Base-by-base conservation (phyloP, 2,113 vertebrate genomes). In the Alosa alosa region DNA sequence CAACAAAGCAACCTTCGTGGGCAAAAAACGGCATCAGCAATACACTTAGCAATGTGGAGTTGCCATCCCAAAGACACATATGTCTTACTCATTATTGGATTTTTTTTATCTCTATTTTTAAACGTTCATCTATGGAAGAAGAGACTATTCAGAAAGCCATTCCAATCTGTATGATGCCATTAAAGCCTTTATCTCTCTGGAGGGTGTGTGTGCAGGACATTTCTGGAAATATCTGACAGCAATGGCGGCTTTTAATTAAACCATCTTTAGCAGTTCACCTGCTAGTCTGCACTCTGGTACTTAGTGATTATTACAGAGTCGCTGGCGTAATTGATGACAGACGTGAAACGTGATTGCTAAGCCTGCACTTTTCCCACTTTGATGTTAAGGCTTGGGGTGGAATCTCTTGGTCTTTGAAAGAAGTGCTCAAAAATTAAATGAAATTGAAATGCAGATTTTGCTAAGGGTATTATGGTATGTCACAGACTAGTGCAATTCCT, bases 251-350 rank as follows among this genome's bases (percentile, higher is more conserved):
- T 78, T 78, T 78, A 78, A 78, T 36, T 78, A 78, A 78, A 36
- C 72, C 72, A 78, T 78, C 72, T 78, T 78, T 78, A 78, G 15
- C 72, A 13, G 31, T 18, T 78, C 72, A 78, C 31, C 72, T 39
- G 72, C 31, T 36, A 39, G 72, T 39, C 0, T 39, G 72, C 31
- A 15, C 31, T 39, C 72, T 39, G 36, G 72, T 17, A 36, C 11
- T 15, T 11, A 36, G 15, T 39, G 64, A 68, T 68, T 25, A 68
- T 11, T 31, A 68, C 25, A 25, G 2, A 31, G 64, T 31, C 3
- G 22, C n/a, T 6, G 10, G 9, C 11, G 64, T 68, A 31, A 68
- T 31, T 25, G 64, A 68, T 68, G 64, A 68, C n/a, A 68, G 31
- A 68, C 7, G n/a, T 31, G 9, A 68, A 31, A 25, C 64, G 11